phyloP scores from a whole-genome alignment of 1,140 invertebrate genomes.

The Neodiprion fabricii region DNA sequence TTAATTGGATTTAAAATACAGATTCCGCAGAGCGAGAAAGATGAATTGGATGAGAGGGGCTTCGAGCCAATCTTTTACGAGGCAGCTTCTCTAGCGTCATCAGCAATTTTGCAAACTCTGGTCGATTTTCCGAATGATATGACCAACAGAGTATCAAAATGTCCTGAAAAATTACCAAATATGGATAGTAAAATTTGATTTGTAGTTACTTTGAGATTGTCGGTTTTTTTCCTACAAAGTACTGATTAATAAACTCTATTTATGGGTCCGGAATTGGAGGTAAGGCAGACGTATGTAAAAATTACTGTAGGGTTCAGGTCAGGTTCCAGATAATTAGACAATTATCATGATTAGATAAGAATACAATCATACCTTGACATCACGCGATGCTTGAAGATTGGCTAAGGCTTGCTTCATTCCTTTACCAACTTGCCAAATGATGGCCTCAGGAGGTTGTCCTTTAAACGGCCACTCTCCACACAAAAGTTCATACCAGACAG shows the following conservation, averaged over 20 bases:
- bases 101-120: conserved; percentile 87
- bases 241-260: no score
- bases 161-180: conserved; percentile 71
- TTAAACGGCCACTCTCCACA: conserved; percentile 97
- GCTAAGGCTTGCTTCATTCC: conserved; percentile 96
- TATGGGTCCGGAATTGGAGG: no score
- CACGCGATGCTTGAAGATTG: conserved; percentile 91
- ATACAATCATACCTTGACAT: conserved; percentile 84
- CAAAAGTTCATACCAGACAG: conserved; percentile 98
- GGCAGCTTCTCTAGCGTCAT: conserved; percentile 89
- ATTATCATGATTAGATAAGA: background rate
- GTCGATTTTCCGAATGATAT: conserved; percentile 81
- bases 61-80: conserved; percentile 92
- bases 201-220: conserved; percentile 22
- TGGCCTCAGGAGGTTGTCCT: conserved; percentile 88
- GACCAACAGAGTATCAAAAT: conserved; percentile 98
- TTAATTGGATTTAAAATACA: conserved; percentile 74
- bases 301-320: no score
- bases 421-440: conserved; percentile 97
- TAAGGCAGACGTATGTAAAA: no score
- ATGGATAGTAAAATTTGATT: conserved; percentile 22
- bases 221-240: no score
- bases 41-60: conserved; percentile 96
- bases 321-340: no score
- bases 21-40: conserved; percentile 91